Conservation (phyloP, 2,888 invertebrate species). For the Coelinius sp. region DNA sequence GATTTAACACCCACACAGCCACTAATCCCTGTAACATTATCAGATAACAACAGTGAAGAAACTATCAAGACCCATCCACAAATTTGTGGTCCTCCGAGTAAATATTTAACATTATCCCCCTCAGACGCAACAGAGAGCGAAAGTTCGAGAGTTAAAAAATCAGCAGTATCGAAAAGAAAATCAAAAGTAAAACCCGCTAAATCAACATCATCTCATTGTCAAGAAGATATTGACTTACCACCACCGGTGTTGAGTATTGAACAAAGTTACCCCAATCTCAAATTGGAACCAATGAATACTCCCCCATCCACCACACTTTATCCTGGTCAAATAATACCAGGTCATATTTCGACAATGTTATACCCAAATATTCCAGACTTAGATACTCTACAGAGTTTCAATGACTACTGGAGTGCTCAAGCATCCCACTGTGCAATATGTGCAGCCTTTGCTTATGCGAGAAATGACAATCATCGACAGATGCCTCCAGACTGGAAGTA, state of each 20-base stretch:
- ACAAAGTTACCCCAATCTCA: slow-evolving; percentile 26
- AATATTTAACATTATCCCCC: slow-evolving; percentile 35
- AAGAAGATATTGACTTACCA: slow-evolving; percentile 29
- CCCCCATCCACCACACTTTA: slow-evolving; percentile 3
- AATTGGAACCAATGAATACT: slow-evolving; percentile 22
- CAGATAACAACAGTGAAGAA: slow-evolving; percentile 33
- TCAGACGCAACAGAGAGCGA: background rate
- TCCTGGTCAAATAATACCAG: slow-evolving; percentile 55
- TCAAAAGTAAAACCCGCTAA: slow-evolving; percentile 7
- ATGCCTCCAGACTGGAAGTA: slow-evolving; percentile 68
- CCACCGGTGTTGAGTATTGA: slow-evolving; percentile 47
- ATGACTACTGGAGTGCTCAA: slow-evolving; percentile 71
- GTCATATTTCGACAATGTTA: slow-evolving; percentile 69
- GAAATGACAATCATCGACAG: slow-evolving; percentile 57
- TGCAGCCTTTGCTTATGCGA: slow-evolving; percentile 70
- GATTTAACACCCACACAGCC: background rate
- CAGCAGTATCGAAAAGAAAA: background rate
- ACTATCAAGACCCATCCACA: slow-evolving; percentile 39
- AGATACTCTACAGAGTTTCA: slow-evolving; percentile 71
- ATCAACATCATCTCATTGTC: background rate
- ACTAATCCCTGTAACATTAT: background rate
- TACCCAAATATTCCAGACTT: slow-evolving; percentile 68
- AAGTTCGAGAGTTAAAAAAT: background rate
- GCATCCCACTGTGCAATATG: slow-evolving; percentile 77
- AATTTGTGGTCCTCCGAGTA: slow-evolving; percentile 32